Evolutionary conservation across 1,140 invertebrate species (phyloP).

Genomic region (Zophobas atratus): DNA sequence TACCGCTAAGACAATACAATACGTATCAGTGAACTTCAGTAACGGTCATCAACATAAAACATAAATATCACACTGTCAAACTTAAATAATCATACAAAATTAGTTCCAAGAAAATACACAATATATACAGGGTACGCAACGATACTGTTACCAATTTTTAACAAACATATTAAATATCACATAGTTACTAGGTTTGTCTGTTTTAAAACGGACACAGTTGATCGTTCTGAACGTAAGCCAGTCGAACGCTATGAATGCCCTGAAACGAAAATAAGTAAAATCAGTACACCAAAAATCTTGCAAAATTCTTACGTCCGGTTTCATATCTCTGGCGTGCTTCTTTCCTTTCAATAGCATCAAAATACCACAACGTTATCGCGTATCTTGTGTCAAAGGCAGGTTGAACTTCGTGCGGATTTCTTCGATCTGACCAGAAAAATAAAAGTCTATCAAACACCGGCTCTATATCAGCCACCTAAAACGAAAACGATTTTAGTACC

Average conservation of each 20-base stretch:
- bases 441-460: conserved; percentile 94
- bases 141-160: conserved; percentile 31
- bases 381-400: conserved; percentile 91
- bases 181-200: conserved; percentile 33
- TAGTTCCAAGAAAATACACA: conserved; percentile 18
- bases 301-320: conserved; percentile 70
- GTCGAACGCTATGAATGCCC: conserved; percentile 26
- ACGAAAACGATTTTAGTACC: conserved; percentile 43
- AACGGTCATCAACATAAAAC: neutral
- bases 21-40: conserved; percentile 30
- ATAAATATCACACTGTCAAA: conserved; percentile 38
- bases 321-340: conserved; percentile 79
- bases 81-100: conserved; percentile 23
- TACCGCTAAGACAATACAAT: conserved; percentile 35
- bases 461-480: conserved; percentile 90
- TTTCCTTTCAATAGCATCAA: conserved; percentile 88
- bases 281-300: conserved; percentile 5
- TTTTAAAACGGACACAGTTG: conserved; percentile 33
- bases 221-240: conserved; percentile 14
- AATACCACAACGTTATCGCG: conserved; percentile 97
- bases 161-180: conserved; percentile 36
- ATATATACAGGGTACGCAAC: conserved; percentile 32
- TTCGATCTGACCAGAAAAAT: conserved; percentile 97
- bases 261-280: neutral
- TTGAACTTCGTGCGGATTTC: conserved; percentile 98